phyloP scores from a whole-genome alignment of 2,113 vertebrate species.

The Cebus imitator region DNA sequence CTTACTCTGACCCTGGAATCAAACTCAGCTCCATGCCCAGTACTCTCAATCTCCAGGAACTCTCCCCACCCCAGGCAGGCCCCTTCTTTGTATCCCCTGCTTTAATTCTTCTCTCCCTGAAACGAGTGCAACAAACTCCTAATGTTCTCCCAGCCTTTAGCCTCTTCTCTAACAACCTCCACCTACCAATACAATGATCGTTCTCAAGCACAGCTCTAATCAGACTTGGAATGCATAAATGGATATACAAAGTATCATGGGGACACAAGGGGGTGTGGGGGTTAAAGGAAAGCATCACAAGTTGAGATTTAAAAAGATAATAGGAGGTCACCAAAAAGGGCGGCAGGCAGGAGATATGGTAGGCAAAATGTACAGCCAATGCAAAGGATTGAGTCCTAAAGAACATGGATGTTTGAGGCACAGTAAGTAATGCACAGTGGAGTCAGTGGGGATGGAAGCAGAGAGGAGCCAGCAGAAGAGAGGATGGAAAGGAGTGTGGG shows the following conservation, averaged over 20 bases:
- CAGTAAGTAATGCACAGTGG: accelerated
- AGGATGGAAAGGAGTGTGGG: not conserved
- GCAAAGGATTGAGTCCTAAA: not conserved
- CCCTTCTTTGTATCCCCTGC: not conserved
- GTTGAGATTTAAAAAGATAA: not conserved
- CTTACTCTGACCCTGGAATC: not conserved
- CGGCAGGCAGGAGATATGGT: accelerated
- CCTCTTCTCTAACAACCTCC: not conserved
- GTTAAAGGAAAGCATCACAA: not conserved
- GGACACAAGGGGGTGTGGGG: not conserved
- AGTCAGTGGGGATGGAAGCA: not conserved
- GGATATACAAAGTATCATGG: not conserved
- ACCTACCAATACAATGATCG: no score
- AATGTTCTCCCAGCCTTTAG: not conserved
- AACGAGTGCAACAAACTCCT: accelerated
- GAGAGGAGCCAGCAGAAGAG: not conserved
- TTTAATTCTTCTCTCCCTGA: not conserved
- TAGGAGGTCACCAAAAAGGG: not conserved
- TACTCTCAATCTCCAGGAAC: not conserved
- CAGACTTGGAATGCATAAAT: not conserved
- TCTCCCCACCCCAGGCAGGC: not conserved
- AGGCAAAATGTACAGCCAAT: not conserved
- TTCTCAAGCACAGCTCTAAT: not conserved
- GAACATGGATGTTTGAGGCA: not conserved
- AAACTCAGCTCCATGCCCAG: not conserved